Conservation (phyloP, 1,140 invertebrate species). For the Cyclargus thomasi region DNA sequence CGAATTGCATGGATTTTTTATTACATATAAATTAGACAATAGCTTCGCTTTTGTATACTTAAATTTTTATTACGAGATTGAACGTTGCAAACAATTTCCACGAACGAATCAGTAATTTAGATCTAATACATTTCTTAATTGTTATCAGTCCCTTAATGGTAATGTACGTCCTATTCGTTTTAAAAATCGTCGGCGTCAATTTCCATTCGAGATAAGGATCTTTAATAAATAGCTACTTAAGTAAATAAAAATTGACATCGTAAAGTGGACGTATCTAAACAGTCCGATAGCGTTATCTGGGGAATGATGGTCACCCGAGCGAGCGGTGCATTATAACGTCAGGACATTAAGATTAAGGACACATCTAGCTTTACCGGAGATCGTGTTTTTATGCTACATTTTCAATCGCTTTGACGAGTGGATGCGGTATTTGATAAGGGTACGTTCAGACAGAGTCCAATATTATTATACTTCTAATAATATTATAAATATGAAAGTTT, state of each 20-base stretch:
- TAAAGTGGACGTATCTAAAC: constrained; percentile 12
- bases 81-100: too few species aligned
- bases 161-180: neutral
- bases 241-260: constrained; percentile 12
- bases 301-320: constrained; percentile 40
- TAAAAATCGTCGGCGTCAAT: neutral
- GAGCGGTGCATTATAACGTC: constrained; percentile 53
- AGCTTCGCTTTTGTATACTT: too few species aligned
- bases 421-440: constrained; percentile 27
- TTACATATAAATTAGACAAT: too few species aligned
- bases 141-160: neutral
- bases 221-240: constrained; percentile 14
- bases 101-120: neutral
- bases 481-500: too few species aligned
- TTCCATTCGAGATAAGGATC: constrained; percentile 9
- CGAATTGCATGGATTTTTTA: too few species aligned
- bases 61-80: too few species aligned
- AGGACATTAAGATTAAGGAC: constrained; percentile 65
- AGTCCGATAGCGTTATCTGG: neutral
- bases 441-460: too few species aligned
- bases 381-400: constrained; percentile 59
- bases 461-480: too few species aligned
- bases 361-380: constrained; percentile 57
- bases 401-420: constrained; percentile 42
- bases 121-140: neutral